A percentile compares a stretch with the other conserved stretches of the same genome.
These are phyloP conservation scores for Colossoma macropomum DNA, from an alignment of 2,113 vertebrate species.

Conservation along the genomic window DNA sequence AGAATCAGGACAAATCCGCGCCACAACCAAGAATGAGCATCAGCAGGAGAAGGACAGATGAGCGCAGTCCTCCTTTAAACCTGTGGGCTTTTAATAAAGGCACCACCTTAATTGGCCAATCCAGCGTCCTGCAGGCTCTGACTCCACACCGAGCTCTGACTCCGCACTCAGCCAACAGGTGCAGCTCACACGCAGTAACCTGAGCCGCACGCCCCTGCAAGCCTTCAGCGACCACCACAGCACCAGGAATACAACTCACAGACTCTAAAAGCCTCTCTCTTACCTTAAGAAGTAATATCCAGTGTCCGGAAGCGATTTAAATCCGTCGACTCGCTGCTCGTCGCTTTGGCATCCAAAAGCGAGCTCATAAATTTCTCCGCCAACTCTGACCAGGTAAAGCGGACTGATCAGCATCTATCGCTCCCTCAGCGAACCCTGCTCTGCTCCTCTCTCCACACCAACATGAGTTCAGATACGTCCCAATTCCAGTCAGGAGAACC, in stretches of 20 bases:
- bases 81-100: not conserved
- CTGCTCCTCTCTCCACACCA: not conserved
- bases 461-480: not conserved
- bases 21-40: not conserved
- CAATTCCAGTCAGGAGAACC: not conserved
- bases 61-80: too few relatives aligned
- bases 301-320: not conserved
- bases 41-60: not conserved
- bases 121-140: not conserved
- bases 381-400: not conserved
- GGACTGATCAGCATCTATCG: not conserved
- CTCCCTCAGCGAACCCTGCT: not conserved
- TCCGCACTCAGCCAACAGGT: slow-evolving; percentile 28
- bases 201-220: not conserved
- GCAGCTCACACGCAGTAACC: not conserved
- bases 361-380: not conserved
- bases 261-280: not conserved
- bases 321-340: not conserved
- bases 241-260: not conserved
- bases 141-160: not conserved
- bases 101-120: not conserved
- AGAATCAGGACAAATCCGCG: too few relatives aligned
- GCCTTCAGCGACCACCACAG: not conserved
- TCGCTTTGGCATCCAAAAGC: slow-evolving; percentile 19
- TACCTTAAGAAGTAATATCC: slow-evolving; percentile 25